These are phyloP conservation scores for Mormyrus proboscirostris DNA, from an alignment of 2,797 vertebrate genomes.

Conservation along the genomic window DNA sequence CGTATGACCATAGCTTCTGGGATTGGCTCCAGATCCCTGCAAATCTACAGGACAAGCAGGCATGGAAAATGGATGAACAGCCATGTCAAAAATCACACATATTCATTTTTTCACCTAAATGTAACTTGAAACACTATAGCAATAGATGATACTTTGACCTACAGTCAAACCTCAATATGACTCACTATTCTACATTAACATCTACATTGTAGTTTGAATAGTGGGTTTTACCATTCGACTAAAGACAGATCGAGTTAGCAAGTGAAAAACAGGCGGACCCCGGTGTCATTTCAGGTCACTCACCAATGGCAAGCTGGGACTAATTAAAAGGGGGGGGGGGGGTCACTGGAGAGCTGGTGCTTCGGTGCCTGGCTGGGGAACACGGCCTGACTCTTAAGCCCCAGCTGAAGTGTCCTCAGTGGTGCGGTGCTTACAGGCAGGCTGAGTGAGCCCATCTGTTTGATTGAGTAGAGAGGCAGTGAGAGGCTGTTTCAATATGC, in stretches of 20 bases:
- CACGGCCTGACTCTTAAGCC: background rate
- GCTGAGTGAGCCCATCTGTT: background rate
- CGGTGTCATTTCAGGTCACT: background rate
- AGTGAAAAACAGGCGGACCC: background rate
- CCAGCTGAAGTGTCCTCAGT: background rate
- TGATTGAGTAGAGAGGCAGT: conserved; percentile 25
- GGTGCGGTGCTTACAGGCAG: background rate
- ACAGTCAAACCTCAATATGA: background rate
- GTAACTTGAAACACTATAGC: background rate
- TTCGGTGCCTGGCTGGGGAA: background rate
- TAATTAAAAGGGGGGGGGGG: background rate
- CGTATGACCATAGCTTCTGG: background rate
- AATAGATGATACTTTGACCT: background rate
- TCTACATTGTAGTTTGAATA: background rate
- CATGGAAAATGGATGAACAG: background rate
- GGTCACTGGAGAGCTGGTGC: background rate
- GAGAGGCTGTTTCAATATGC: conserved; percentile 21
- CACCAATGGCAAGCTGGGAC: background rate
- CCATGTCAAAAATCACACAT: background rate
- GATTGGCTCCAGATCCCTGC: background rate
- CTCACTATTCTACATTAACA: background rate
- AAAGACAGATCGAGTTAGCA: background rate
- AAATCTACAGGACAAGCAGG: background rate
- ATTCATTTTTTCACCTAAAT: background rate
- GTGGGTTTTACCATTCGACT: background rate